Conservation (phyloP, 2,113 vertebrate species). For the Nerophis ophidion region DNA sequence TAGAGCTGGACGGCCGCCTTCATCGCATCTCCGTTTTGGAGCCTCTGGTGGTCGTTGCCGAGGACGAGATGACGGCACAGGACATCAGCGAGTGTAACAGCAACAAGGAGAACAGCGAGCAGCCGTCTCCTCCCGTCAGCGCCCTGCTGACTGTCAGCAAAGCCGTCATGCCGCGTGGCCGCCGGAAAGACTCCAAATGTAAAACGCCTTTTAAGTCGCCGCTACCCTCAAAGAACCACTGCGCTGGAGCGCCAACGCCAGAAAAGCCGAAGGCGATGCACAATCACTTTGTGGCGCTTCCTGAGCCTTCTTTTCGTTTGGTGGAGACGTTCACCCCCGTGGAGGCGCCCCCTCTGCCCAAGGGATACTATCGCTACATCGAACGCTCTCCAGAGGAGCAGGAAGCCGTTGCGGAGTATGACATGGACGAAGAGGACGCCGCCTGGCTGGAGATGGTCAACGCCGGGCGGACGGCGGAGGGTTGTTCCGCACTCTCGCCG, state of each 20-base stretch:
- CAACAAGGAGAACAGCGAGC: slow-evolving; percentile 97
- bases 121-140: slow-evolving; percentile 75
- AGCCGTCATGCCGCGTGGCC: slow-evolving; percentile 72
- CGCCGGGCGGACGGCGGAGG: slow-evolving; percentile 76
- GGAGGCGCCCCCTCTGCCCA: slow-evolving; percentile 76
- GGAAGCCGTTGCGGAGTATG: slow-evolving; percentile 86
- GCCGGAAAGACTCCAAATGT: slow-evolving; percentile 79
- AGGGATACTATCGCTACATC: slow-evolving; percentile 87
- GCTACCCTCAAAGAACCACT: slow-evolving; percentile 59
- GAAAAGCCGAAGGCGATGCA: slow-evolving; percentile 57
- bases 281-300: slow-evolving; percentile 71
- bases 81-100: slow-evolving; percentile 96
- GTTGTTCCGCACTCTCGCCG: slow-evolving; percentile 76
- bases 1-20: slow-evolving; percentile 92
- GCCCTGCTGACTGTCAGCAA: slow-evolving; percentile 77
- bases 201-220: slow-evolving; percentile 35
- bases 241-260: slow-evolving; percentile 41
- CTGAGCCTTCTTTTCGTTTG: slow-evolving; percentile 85
- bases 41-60: slow-evolving; percentile 89
- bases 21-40: slow-evolving; percentile 95
- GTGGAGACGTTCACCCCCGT: slow-evolving; percentile 76
- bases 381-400: slow-evolving; percentile 84
- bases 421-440: slow-evolving; percentile 95
- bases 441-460: slow-evolving; percentile 96
- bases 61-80: slow-evolving; percentile 93